phyloP scores from a whole-genome alignment of 1,140 invertebrate genomes.

The Penaeus vannamei region DNA sequence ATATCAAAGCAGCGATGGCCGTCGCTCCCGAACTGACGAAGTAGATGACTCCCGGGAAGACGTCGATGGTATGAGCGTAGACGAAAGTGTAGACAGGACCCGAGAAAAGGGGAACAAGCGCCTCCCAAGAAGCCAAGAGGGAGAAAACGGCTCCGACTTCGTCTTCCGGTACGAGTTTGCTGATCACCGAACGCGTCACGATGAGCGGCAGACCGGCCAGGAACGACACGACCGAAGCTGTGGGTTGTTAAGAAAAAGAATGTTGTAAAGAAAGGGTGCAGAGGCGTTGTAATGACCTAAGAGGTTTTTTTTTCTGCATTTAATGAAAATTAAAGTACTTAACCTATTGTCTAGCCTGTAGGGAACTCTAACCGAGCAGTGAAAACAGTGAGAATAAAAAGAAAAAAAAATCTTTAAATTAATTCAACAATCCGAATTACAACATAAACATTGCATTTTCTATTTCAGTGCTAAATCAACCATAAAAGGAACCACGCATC shows the following conservation, averaged over 20 bases:
- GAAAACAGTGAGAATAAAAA: too few relatives aligned
- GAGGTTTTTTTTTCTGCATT: too few relatives aligned
- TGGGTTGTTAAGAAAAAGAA: not conserved
- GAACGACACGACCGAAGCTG: conserved; percentile 31
- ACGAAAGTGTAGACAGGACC: conserved; percentile 50
- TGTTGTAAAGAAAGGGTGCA: too few relatives aligned
- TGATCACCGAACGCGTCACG: conserved; percentile 48
- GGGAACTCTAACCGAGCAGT: too few relatives aligned
- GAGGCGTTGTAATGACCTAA: too few relatives aligned
- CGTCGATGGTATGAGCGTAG: conserved; percentile 36
- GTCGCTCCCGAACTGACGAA: not conserved
- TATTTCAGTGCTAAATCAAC: too few relatives aligned
- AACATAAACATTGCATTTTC: too few relatives aligned
- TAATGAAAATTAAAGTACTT: too few relatives aligned
- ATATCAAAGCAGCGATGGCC: not conserved
- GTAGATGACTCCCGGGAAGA: conserved; percentile 50
- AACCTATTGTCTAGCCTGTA: too few relatives aligned
- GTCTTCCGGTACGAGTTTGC: conserved; percentile 36
- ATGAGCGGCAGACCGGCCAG: conserved; percentile 38
- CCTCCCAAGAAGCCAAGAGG: conserved; percentile 49
- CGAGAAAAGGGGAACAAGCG: conserved; percentile 31
- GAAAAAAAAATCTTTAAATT: too few relatives aligned
- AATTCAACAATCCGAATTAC: too few relatives aligned
- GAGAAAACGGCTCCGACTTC: conserved; percentile 56
- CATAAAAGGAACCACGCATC: too few relatives aligned